Evolutionary conservation across 2,797 vertebrate species (phyloP).

Genomic region (Tangara arthus): DNA sequence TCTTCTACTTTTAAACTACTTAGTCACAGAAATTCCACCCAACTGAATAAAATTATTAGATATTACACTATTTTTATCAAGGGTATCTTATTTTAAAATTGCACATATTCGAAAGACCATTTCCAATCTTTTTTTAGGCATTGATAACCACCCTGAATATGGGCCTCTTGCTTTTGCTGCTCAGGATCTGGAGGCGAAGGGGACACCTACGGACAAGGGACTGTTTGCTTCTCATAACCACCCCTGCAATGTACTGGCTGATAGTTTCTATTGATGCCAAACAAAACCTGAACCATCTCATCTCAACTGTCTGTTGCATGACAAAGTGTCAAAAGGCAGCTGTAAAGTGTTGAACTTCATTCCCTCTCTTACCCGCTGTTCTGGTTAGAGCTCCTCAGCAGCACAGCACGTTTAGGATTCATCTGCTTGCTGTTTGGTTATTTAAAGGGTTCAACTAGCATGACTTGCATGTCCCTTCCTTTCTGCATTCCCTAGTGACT

Average conservation of each 20-base stretch:
- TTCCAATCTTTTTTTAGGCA: neutral
- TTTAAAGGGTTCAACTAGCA: neutral
- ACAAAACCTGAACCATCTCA: neutral
- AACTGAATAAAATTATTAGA: neutral
- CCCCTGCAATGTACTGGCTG: neutral
- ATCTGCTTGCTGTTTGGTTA: neutral
- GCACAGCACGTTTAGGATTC: neutral
- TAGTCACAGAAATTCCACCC: neutral
- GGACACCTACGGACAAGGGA: rapidly evolving
- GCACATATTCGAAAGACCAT: neutral
- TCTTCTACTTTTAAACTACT: neutral
- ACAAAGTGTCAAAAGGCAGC: neutral
- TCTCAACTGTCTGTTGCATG: neutral
- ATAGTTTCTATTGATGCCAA: neutral
- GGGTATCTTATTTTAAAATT: neutral
- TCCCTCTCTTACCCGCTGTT: neutral
- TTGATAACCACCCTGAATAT: neutral
- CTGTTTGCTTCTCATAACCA: neutral
- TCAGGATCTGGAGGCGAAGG: neutral
- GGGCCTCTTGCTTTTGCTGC: neutral
- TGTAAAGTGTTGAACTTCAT: neutral
- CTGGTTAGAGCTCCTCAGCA: neutral
- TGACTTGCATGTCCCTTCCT: neutral
- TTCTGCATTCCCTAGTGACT: neutral
- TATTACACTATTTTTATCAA: neutral